Conservation (phyloP, 2,888 invertebrate species). For the Gibbula magus region DNA sequence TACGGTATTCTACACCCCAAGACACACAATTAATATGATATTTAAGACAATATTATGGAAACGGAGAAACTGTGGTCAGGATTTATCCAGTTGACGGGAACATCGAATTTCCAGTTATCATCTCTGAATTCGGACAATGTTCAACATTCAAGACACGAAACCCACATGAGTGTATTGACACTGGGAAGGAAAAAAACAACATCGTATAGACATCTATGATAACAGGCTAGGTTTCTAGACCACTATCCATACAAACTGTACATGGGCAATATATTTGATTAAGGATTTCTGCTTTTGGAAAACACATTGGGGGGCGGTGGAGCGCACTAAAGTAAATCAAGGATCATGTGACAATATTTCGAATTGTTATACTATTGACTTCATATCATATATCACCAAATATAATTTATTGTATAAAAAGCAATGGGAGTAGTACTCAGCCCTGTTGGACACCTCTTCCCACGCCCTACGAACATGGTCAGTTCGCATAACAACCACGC, state of each 20-base stretch:
- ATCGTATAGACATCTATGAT: not conserved
- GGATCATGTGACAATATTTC: not conserved
- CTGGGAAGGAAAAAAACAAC: not conserved
- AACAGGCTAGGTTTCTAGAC: not conserved
- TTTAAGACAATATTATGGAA: too few relatives aligned
- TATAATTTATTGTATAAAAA: conserved; percentile 15
- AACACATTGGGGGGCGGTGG: not conserved
- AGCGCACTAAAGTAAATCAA: not conserved
- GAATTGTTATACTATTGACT: not conserved
- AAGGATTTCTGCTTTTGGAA: not conserved
- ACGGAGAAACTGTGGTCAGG: too few relatives aligned
- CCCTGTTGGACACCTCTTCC: not conserved
- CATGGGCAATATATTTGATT: not conserved
- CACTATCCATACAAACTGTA: not conserved
- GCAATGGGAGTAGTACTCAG: not conserved
- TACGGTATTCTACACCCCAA: too few relatives aligned
- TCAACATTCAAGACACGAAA: not conserved
- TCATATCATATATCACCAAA: conserved; percentile 7
- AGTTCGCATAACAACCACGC: not conserved
- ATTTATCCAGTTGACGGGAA: too few relatives aligned
- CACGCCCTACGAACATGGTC: not conserved
- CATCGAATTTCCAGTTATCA: too few relatives aligned
- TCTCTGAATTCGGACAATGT: too few relatives aligned
- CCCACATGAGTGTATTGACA: not conserved
- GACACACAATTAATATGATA: too few relatives aligned